Evolutionary conservation across 2,888 invertebrate genomes (phyloP), one percentile per base, ranked within the genome.

Genomic region (Volucella inanis): DNA sequence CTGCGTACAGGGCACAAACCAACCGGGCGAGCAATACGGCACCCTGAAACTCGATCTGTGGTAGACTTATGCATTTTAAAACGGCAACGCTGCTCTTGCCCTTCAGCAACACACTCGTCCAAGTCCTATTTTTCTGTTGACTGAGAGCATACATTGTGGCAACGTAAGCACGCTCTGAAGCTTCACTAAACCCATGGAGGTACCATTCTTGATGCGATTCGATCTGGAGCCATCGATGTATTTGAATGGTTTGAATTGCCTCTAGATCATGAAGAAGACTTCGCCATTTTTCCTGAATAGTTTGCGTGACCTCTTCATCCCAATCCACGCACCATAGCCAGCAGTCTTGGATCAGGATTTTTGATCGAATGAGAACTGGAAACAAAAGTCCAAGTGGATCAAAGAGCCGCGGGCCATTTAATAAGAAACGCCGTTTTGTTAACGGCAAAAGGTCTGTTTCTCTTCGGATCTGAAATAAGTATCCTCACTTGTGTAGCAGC

Each of bases 111-210:
- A 15, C 3, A 54, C 54, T 54, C 3, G 54, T 22, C 54, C 54
- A 54, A 31, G 3, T 1, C 11, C 31, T 9, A 31, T 54, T 12
- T 54, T 9, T 4, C 12, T 54, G 54, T 54, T 54, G 31, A 31
- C 54, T n/a, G n/a, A n/a, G n/a, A 45, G 45, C 1, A 54, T 55
- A 55, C 12, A 38, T 12, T n/a, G 55, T 31, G 14, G 49, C 62
- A 62, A 38, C 62, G 38, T 62, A 62, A 22, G 62, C 47, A 38
- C 55, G n/a, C 55, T 62, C 62, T 12, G 62, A 62, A 14, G 62
- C 62, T n/a, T 62, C 62, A 12, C 49, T 62, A 47, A 38, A 62
- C 18, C 61, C 61, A 47, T 61, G 18, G n/a, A n/a, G n/a, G n/a
- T n/a, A n/a, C n/a, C n/a, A n/a, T n/a, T n/a, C n/a, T n/a, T n/a